Base-by-base conservation (phyloP, 2,888 invertebrate species). In the Eristalis arbustorum region DNA sequence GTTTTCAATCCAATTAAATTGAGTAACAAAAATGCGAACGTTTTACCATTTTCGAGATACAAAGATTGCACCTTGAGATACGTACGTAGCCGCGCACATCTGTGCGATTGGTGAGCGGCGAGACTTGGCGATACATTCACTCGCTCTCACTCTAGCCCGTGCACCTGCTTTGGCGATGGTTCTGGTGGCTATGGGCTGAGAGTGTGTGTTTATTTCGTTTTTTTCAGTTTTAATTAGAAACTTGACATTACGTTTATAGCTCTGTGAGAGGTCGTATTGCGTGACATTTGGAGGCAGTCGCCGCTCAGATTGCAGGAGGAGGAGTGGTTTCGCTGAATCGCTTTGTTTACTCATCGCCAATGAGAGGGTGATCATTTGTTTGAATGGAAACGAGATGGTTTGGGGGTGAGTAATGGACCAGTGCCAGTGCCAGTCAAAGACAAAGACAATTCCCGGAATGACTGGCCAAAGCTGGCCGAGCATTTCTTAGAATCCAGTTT, bases 31-130 rank as follows among this genome's bases (percentile, higher is more conserved):
- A 77, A 81, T 85, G 77, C 85, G 81, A 85, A 81, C 81, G 66
- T 56, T 77, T 77, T 85, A 40, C 85, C 84, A 81, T 76, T 77
- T 77, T 77, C 56, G 81, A 81, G 37, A 67, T 69, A 40, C 42
- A 76, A 76, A 84, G 84, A 81, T 81, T 81, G 76, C 40, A 81
- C 76, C 76, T 81, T 85, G 73, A 73, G 84, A 77, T 85, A 40
- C 34, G 25, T 22, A 31, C 6, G 62, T 40, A 42, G 42, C 18
- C 49, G 68, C n/a, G 14, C 25, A 23, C 25, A 59, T 25, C 25
- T 13, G 25, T 13, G 13, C 25, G 28, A 59, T 31, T 14, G 25
- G 59, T 25, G 66, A 66, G 74, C 18, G 40, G 68, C 18, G 10
- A n/a, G n/a, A 6, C 56, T 57, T 13, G 31, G 31, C 31, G 31